A percentile compares a stretch with the other conserved stretches of the same genome.
These are phyloP conservation scores for Pygathrix nemaeus DNA, from an alignment of 2,113 vertebrate genomes.

Conservation along the genomic window DNA sequence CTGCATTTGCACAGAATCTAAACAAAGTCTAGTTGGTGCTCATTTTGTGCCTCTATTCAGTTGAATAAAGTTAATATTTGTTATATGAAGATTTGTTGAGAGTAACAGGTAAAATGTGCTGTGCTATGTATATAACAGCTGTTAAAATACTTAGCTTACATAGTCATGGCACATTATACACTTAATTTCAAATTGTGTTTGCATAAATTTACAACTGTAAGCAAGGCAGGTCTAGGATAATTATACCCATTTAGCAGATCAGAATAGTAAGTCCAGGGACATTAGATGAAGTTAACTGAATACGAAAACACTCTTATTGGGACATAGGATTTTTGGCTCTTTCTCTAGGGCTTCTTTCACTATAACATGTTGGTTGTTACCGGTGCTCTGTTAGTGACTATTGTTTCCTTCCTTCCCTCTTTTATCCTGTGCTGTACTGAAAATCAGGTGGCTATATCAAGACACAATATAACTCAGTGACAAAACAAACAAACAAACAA, in stretches of 20 bases:
- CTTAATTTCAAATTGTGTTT: not conserved
- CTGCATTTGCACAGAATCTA: not conserved
- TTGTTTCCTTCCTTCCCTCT: not conserved
- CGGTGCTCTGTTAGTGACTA: not conserved
- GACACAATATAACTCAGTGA: not conserved
- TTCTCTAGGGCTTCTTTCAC: not conserved
- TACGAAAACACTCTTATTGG: not conserved
- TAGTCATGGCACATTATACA: not conserved
- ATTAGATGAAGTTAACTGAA: not conserved
- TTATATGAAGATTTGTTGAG: not conserved
- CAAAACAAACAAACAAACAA: not conserved
- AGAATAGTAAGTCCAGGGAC: not conserved
- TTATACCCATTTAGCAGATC: slow-evolving; percentile 5
- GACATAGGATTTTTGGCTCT: not conserved
- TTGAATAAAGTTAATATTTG: not conserved
- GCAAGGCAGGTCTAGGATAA: not conserved
- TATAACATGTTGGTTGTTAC: not conserved
- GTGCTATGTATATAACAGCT: not conserved
- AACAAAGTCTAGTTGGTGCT: not conserved
- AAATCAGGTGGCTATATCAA: not conserved
- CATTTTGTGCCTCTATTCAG: not conserved
- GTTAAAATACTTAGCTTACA: not conserved
- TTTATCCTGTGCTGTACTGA: not conserved
- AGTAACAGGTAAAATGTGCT: slow-evolving; percentile 3
- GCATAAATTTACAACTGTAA: not conserved